A percentile compares a stretch with the other conserved stretches of the same genome.
phyloP scores from a whole-genome alignment of 2,797 vertebrate species.

The Eulemur rubriventer region DNA sequence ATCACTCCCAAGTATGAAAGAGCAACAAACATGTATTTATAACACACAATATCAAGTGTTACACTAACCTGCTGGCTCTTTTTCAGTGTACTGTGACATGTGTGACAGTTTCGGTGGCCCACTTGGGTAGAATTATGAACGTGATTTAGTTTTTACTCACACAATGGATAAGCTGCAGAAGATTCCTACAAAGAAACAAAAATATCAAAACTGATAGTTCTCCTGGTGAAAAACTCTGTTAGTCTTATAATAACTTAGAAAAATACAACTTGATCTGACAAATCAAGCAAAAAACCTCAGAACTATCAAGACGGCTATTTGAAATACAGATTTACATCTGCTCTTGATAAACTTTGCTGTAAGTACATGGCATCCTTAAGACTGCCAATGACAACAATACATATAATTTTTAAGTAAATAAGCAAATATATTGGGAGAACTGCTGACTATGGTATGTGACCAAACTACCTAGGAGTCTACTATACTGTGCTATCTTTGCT shows the following conservation, averaged over 20 bases:
- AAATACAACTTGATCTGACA: not conserved
- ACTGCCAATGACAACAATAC: not conserved
- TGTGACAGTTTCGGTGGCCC: not conserved
- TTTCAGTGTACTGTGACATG: conserved; percentile 75
- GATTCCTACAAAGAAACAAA: conserved; percentile 67
- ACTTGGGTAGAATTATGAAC: conserved; percentile 45
- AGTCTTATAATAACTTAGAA: not conserved
- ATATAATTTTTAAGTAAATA: conserved; percentile 5
- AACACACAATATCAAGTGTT: not conserved
- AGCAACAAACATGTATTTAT: not conserved
- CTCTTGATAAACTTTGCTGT: not conserved
- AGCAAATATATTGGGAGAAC: not conserved
- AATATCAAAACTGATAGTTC: not conserved
- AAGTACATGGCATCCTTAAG: not conserved
- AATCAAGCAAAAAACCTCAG: not conserved
- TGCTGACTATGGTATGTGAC: not conserved
- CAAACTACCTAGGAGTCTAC: not conserved
- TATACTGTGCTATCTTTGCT: not conserved
- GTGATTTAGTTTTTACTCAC: conserved; percentile 46
- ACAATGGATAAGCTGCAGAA: not conserved
- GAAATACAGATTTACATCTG: not conserved
- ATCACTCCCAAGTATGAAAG: not conserved
- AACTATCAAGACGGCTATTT: not conserved
- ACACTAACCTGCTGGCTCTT: conserved; percentile 68
- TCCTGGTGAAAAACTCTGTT: not conserved